Evolutionary conservation across 2,113 vertebrate species (phyloP).

Genomic region (Cololabis saira): DNA sequence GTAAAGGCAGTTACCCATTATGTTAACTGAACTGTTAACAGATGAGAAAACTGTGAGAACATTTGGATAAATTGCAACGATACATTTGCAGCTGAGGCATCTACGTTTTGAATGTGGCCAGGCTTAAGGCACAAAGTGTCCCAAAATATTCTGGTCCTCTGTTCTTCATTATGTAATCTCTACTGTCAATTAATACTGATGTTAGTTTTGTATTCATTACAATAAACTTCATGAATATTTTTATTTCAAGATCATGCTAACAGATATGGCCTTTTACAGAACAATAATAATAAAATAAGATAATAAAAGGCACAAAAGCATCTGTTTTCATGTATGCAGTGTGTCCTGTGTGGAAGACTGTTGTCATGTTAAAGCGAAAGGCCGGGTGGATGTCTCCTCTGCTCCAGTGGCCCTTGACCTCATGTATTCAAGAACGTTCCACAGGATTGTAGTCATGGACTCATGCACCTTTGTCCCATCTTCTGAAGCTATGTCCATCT

Average conservation of each 20-base stretch:
- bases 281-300: conserved; percentile 17
- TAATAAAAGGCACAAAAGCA: conserved; percentile 63
- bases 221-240: conserved; percentile 3
- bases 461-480: conserved; percentile 80
- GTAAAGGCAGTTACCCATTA: too few relatives aligned
- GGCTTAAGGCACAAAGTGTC: conserved; percentile 48
- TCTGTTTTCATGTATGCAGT: background rate
- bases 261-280: background rate
- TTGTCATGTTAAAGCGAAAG: background rate
- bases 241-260: background rate
- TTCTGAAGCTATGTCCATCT: conserved; percentile 83
- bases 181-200: conserved; percentile 21
- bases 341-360: background rate
- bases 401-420: conserved; percentile 68
- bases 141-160: conserved; percentile 24
- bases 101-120: conserved; percentile 16
- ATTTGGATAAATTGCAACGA: conserved; percentile 1
- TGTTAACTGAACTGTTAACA: background rate
- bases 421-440: conserved; percentile 83
- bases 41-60: background rate
- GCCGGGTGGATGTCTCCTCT: conserved; percentile 29
- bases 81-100: conserved; percentile 16
- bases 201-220: conserved; percentile 7
- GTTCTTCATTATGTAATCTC: conserved; percentile 4
- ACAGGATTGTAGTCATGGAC: conserved; percentile 85